Evolutionary conservation across 2,113 vertebrate species (phyloP), one percentile per base, ranked within the genome.

Genomic region (Microtus montanus): DNA sequence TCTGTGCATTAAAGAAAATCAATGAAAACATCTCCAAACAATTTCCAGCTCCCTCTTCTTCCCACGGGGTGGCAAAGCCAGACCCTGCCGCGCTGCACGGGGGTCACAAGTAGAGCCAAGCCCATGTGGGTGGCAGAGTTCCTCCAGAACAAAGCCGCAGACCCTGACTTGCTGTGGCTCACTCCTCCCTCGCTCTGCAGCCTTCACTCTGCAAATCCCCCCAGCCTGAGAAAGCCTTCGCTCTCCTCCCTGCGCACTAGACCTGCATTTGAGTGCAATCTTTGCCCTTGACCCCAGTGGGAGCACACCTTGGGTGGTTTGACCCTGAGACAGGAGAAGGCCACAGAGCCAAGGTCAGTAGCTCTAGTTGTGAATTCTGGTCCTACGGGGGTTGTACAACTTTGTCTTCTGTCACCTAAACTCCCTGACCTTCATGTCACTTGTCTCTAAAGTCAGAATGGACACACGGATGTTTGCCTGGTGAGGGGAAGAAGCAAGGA

Each of bases 1-100:
- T 91, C 91, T 80, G 89, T 96, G 95, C 97, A 97, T 97, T 97
- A 97, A 97, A 96, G 97, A 96, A 97, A 97, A 97, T 97, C 97
- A 97, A 97, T 97, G 92, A 74, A 94, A 91, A 91, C 95, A 95
- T 95, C 96, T 95, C 94, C 95, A 94, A 97, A 96, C 96, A 95
- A 96, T 97, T 96, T 97, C 86, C 83, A 95, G 92, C 89, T 92
- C 94, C 94, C 85, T 95, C 96, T 96, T 95, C 94, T 79, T 95
- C 95, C 93, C 90, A 87, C 11, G 0, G 95, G 95, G 96, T 92
- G 93, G 87, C 73, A 95, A 95, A 96, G 95, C 74, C 96, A 52
- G 90, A 33, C 68, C 89, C 93, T 49, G 86, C 96, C 7, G 92
- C 0, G 96, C 92, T 61, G 30, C 49, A 74, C 58, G 3, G 92